Base-by-base conservation (phyloP, 2,797 vertebrate genomes). In the Eurystomus glaucurus region DNA sequence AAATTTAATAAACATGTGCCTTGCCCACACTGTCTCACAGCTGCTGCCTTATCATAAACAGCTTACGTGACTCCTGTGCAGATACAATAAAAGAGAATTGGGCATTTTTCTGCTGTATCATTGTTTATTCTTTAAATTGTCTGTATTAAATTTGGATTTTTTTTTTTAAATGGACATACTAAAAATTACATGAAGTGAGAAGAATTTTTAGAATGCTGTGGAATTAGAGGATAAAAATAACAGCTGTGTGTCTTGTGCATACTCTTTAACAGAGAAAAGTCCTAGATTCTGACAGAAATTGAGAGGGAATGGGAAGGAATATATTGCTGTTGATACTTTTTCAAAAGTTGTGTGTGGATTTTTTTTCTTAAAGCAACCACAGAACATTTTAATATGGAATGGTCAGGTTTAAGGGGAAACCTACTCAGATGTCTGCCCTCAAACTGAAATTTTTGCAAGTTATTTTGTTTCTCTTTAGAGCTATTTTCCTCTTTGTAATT, bases 111-210 rank as follows among this genome's bases (percentile, higher is more conserved):
- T 43, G 18, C 64, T 85, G 31, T 33, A 0, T 18, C 23, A 11
- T 1, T 28, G 20, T 55, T 79, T 11, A 25, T 76, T 72, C 20
- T 21, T 87, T 85, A 29, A 66, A 54, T 25, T 66, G 17, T 9
- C 14, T 18, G 31, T 51, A 26, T 61, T 52, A 35, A 66, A 14
- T 57, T 45, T 10, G 11, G 41, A 71, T 37, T 41, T 19, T n/a
- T 28, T n/a, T 35, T 46, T 81, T 72, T 58, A 11, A 75, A 52
- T 10, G 19, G 11, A 16, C 45, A 68, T 52, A 31, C n/a, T 28
- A 55, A 77, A 77, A 88, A 14, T 25, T 0, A 4, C 35, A 31
- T 0, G 0, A 51, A 88, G 8, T 20, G 37, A 72, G n/a, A 70
- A 72, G 21, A 33, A 23, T 55, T 77, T 87, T 85, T 69, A 60